Percentiles rank a stretch among this genome's conserved stretches.
Conservation (phyloP, 2,888 invertebrate species). For the Apoderus coryli region DNA sequence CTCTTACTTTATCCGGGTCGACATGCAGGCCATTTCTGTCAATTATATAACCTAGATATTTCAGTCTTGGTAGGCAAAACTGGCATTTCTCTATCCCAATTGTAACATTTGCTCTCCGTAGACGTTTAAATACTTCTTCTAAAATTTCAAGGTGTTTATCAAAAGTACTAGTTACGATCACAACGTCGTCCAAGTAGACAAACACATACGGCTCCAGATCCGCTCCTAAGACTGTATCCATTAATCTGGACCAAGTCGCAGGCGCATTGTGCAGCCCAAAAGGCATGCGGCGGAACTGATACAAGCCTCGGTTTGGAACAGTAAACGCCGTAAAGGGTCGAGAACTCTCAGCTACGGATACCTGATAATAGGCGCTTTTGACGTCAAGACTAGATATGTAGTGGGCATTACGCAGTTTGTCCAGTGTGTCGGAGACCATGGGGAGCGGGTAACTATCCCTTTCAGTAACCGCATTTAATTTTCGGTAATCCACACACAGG, state of each 20-base stretch:
- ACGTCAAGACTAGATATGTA: too few relatives aligned
- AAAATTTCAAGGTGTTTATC: not conserved
- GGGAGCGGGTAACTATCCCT: too few relatives aligned
- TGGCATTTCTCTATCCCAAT: not conserved
- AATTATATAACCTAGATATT: not conserved
- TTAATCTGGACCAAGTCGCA: conserved; percentile 20
- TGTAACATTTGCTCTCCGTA: not conserved
- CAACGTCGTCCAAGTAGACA: conserved; percentile 7
- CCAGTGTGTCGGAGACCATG: too few relatives aligned
- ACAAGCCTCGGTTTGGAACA: conserved; percentile 19
- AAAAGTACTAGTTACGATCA: conserved; percentile 1
- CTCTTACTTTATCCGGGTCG: too few relatives aligned
- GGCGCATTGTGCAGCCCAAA: conserved; percentile 22
- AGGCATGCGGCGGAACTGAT: conserved; percentile 22
- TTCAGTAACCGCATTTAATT: too few relatives aligned
- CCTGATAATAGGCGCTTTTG: conserved; percentile 20
- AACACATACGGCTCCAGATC: conserved; percentile 5
- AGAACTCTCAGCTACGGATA: conserved; percentile 17
- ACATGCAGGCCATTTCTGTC: conserved; percentile 1
- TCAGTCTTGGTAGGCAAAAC: not conserved
- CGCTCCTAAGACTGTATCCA: conserved; percentile 3
- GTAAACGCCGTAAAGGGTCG: too few relatives aligned
- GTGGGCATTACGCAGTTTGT: too few relatives aligned
- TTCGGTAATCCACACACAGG: too few relatives aligned
- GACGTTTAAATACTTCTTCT: too few relatives aligned